These are phyloP conservation scores for Ficedula albicollis DNA, from an alignment of 2,797 vertebrate species.

Conservation along the genomic window DNA sequence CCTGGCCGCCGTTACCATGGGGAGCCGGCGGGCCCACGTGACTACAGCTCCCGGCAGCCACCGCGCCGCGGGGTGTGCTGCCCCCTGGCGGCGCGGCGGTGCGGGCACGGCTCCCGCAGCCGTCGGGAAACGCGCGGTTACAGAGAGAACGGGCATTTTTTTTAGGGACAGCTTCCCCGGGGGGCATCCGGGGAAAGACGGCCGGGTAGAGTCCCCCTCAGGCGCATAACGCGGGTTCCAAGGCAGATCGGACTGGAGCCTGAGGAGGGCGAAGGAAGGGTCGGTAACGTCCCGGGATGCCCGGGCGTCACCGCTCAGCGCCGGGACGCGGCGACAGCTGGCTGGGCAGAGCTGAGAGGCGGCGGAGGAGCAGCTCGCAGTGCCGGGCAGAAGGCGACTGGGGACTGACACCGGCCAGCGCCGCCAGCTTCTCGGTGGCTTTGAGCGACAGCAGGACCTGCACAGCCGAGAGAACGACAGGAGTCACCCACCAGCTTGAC, in stretches of 20 bases:
- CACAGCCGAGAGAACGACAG: neutral
- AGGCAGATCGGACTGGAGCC: neutral
- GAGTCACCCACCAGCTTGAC: neutral
- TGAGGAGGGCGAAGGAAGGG: neutral
- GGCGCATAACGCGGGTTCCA: rapidly evolving
- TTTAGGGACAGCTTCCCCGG: neutral
- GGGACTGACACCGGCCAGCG: neutral
- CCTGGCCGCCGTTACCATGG: slow-evolving; percentile 33
- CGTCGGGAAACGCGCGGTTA: neutral
- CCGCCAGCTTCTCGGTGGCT: slow-evolving; percentile 68
- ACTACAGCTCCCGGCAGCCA: slow-evolving; percentile 18
- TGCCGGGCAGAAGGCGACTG: slow-evolving; percentile 45
- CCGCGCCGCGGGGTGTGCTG: neutral
- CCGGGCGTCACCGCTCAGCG: neutral
- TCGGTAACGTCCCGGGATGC: neutral
- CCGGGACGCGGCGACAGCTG: neutral
- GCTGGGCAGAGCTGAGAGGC: slow-evolving; percentile 12
- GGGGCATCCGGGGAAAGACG: neutral
- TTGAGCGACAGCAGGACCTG: slow-evolving; percentile 75
- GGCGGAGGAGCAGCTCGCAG: slow-evolving; percentile 67
- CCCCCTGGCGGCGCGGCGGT: neutral
- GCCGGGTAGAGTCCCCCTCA: neutral
- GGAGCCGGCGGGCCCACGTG: slow-evolving; percentile 25
- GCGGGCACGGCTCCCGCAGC: neutral
- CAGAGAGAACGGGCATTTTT: neutral